Base-by-base conservation (phyloP, 2,888 invertebrate species). In the Fragum fragum region DNA sequence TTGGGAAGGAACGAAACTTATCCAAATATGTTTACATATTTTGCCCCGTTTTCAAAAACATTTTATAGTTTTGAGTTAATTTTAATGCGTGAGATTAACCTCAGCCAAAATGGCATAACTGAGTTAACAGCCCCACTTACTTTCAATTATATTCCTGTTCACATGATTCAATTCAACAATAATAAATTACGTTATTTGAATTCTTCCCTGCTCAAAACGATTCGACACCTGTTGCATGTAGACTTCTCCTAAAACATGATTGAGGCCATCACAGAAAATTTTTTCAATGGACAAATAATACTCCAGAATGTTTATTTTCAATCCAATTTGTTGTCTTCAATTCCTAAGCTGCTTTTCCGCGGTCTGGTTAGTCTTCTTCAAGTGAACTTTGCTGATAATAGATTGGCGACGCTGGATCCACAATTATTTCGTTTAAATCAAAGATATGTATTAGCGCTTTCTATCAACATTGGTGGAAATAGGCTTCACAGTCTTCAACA, bases 371-470 rank as follows among this genome's bases (percentile, higher is more conserved):
- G 3, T 29, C 32, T 61, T 11, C 16, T 28, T n/a, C 26, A 29
- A 16, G 61, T 61, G 16, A 61, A 61, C 61, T 61, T 61, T 32
- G 61, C 61, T 29, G 32, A 32, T 32, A 61, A 61, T 18, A 14
- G 36, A 32, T 14, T 61, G 9, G 18, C 61, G 2, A 32, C 32
- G 9, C 5, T 61, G 28, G 61, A 32, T 32, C 32, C 32, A 18
- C n/a, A 32, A 18, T n/a, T 61, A 0, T 61, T 61, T 32, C 14
- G 29, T n/a, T 3, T 61, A 16, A 61, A 32, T n/a, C 16, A 26
- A 1, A 16, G 32, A n/a, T n/a, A 32, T 32, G 11, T 32, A 14
- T 16, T 6, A 5, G 1, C 32, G 1, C 16, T 61, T 3, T 29
- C 61, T 28, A 32, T 61, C 9, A 32, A 61, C 61, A 32, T 61